These are phyloP conservation scores for Trissolcus japonicus DNA, from an alignment of 2,888 invertebrate species.

Conservation along the genomic window DNA sequence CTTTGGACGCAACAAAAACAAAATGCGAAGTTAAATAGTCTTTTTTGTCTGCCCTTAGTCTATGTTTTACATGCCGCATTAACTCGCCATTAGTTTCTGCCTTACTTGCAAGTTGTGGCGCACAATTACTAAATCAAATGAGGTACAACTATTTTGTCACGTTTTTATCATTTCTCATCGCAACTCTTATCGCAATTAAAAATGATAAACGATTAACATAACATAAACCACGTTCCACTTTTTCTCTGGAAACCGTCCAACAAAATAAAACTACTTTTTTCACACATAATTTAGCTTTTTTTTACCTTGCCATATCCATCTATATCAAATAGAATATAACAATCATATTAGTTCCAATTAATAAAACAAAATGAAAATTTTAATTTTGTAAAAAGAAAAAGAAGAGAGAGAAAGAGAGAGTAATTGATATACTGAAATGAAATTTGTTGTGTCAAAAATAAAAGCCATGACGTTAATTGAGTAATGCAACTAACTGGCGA, in stretches of 20 bases:
- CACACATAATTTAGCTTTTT: too few relatives aligned
- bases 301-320: too few relatives aligned
- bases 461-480: not conserved
- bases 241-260: too few relatives aligned
- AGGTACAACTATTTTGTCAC: slow-evolving; percentile 29
- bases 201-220: slow-evolving; percentile 8
- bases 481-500: too few relatives aligned
- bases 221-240: too few relatives aligned
- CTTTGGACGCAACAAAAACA: slow-evolving; percentile 33
- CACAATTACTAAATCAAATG: slow-evolving; percentile 7
- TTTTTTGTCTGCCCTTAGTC: slow-evolving; percentile 31
- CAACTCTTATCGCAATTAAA: slow-evolving; percentile 14
- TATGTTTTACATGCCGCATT: slow-evolving; percentile 47
- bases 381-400: not conserved
- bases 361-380: too few relatives aligned
- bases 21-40: slow-evolving; percentile 33
- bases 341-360: too few relatives aligned
- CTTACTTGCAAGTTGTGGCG: slow-evolving; percentile 19
- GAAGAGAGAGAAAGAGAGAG: not conserved
- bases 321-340: too few relatives aligned
- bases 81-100: slow-evolving; percentile 41
- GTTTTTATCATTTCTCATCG: not conserved
- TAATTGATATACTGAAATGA: not conserved
- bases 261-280: too few relatives aligned
- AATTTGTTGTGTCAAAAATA: slow-evolving; percentile 1